Evolutionary conservation across 2,888 invertebrate species (phyloP).

Genomic region (Drosophila pegasa): DNA sequence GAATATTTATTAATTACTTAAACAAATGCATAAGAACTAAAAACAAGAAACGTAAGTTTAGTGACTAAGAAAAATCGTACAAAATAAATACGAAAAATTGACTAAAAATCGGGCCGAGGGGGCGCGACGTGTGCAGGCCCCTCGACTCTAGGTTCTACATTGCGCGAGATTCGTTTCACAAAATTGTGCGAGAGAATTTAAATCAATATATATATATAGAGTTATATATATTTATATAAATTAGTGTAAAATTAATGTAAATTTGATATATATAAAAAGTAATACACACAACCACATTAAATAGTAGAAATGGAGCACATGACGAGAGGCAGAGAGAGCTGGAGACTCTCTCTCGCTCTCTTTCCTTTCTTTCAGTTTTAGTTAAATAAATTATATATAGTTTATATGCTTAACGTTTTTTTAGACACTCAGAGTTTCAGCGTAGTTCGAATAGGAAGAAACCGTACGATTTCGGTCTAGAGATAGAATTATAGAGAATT

Average conservation of each 20-base stretch:
- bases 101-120: constrained; percentile 62
- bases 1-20: constrained; percentile 50
- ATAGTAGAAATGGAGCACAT: constrained; percentile 60
- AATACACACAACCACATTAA: constrained; percentile 78
- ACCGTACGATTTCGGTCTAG: constrained; percentile 58
- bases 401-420: constrained; percentile 50
- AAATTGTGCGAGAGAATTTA: constrained; percentile 59
- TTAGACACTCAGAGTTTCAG: constrained; percentile 78
- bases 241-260: constrained; percentile 42
- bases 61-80: constrained; percentile 58
- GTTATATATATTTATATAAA: constrained; percentile 6
- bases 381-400: constrained; percentile 51
- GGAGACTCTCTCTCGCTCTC: neutral
- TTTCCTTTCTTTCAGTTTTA: constrained; percentile 2
- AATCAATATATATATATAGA: constrained; percentile 13
- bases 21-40: constrained; percentile 2
- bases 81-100: constrained; percentile 54
- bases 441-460: constrained; percentile 74
- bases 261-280: constrained; percentile 66
- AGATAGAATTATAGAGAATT: constrained; percentile 29
- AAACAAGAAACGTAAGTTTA: constrained; percentile 30
- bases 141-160: constrained; percentile 10
- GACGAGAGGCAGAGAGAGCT: constrained; percentile 5
- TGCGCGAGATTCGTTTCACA: constrained; percentile 65
- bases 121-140: constrained; percentile 50